Evolutionary conservation across 2,888 invertebrate genomes (phyloP).

Genomic region (Brachylomia viminalis): DNA sequence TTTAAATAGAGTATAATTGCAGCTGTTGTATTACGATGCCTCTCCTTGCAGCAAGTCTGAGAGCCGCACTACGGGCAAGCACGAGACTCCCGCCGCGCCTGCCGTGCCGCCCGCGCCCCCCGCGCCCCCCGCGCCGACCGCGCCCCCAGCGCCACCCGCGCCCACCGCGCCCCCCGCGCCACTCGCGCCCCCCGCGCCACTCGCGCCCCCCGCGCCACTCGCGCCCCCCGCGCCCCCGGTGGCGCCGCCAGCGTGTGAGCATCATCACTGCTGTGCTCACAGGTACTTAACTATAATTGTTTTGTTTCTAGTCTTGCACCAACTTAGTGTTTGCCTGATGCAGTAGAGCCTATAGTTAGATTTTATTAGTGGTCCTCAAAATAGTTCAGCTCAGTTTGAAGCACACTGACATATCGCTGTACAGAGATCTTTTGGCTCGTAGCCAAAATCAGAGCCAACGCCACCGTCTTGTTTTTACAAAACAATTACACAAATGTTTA

Average conservation of each 20-base stretch:
- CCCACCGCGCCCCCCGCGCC: background rate
- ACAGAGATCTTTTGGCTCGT: background rate
- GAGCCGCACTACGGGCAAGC: background rate
- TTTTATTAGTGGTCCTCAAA: background rate
- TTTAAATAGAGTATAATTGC: background rate
- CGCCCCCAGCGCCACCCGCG: no score
- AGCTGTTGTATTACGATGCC: background rate
- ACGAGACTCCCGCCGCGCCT: background rate
- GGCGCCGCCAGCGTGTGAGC: background rate
- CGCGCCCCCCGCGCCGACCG: background rate
- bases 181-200: background rate
- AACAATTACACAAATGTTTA: background rate
- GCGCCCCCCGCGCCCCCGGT: no score
- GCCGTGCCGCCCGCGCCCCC: background rate
- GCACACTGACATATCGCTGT: background rate
- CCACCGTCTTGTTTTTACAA: background rate
- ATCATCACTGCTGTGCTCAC: constrained; percentile 24
- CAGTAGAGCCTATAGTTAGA: background rate
- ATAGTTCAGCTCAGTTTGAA: background rate
- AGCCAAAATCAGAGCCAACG: background rate
- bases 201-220: background rate
- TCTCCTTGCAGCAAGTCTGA: constrained; percentile 2
- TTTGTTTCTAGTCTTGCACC: background rate
- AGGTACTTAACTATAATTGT: constrained; percentile 3
- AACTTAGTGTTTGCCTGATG: background rate